A percentile compares a stretch with the other conserved stretches of the same genome.
These are phyloP conservation scores for Lepidostoma basale DNA, from an alignment of 1,140 invertebrate genomes.

Conservation along the genomic window DNA sequence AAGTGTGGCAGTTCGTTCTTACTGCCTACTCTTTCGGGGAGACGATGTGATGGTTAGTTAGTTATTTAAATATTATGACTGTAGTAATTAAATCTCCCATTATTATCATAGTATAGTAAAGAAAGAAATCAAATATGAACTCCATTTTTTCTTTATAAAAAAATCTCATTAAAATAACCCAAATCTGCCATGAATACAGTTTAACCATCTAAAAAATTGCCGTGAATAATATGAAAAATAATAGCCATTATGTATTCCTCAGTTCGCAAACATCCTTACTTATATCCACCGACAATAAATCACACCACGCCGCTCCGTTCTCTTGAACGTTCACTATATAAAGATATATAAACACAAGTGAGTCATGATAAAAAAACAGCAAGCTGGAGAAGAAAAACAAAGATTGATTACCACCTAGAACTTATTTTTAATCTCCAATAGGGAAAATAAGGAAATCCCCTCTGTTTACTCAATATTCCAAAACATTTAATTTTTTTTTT, in stretches of 20 bases:
- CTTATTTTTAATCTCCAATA: constrained; percentile 26
- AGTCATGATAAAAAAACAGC: constrained; percentile 10
- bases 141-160: too few species aligned
- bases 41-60: too few species aligned
- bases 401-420: constrained; percentile 22
- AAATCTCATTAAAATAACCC: too few species aligned
- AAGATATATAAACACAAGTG: constrained; percentile 8
- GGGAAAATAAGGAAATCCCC: neutral
- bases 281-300: constrained; percentile 17
- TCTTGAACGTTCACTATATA: constrained; percentile 12
- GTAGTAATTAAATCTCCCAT: too few species aligned
- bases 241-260: neutral
- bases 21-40: too few species aligned
- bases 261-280: constrained; percentile 1
- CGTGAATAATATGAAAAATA: constrained; percentile 11
- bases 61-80: too few species aligned
- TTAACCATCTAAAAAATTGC: neutral
- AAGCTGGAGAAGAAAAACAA: constrained; percentile 9
- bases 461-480: neutral
- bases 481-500: too few species aligned
- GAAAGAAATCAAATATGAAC: too few species aligned
- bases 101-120: too few species aligned
- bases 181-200: neutral
- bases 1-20: too few species aligned
- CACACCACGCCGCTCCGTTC: neutral